Evolutionary conservation across 1,140 invertebrate species (phyloP).

Genomic region (Sminthurinus signatus): DNA sequence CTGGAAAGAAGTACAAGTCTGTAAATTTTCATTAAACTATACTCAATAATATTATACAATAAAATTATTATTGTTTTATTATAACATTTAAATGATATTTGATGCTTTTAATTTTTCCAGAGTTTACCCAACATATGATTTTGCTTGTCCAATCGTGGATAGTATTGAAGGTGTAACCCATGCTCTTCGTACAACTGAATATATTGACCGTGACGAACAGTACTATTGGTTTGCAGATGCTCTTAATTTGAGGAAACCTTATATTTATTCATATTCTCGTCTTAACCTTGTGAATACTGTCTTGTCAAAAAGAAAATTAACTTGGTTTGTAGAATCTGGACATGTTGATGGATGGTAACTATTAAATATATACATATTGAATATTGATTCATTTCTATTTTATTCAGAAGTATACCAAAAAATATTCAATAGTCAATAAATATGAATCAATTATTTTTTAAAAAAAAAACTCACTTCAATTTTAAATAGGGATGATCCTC

Average conservation of each 20-base stretch:
- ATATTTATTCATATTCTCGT: constrained; percentile 93
- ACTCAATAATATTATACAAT: too few relatives aligned
- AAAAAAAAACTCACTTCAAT: constrained; percentile 98
- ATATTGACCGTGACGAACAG: constrained; percentile 95
- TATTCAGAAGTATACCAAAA: constrained; percentile 89
- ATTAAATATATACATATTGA: not conserved
- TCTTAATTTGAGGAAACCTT: constrained; percentile 74
- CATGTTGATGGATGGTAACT: constrained; percentile 90
- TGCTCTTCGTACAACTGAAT: constrained; percentile 94
- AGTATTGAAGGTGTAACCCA: constrained; percentile 96
- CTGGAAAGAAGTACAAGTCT: constrained; percentile 11
- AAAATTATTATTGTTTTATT: too few relatives aligned
- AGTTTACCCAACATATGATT: constrained; percentile 99
- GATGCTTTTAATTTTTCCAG: constrained; percentile 51
- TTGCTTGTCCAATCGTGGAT: constrained; percentile 99
- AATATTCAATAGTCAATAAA: not conserved
- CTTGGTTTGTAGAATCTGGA: constrained; percentile 92
- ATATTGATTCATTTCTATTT: constrained; percentile 84
- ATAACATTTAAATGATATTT: too few relatives aligned
- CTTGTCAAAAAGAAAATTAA: constrained; percentile 92
- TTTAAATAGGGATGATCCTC: constrained; percentile 90
- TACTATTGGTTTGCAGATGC: constrained; percentile 95
- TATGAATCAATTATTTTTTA: constrained; percentile 91
- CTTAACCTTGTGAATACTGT: constrained; percentile 97
- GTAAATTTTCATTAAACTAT: constrained; percentile 13